phyloP scores from a whole-genome alignment of 92 coral and sea anemone genomes.

The Montipora capitata region DNA sequence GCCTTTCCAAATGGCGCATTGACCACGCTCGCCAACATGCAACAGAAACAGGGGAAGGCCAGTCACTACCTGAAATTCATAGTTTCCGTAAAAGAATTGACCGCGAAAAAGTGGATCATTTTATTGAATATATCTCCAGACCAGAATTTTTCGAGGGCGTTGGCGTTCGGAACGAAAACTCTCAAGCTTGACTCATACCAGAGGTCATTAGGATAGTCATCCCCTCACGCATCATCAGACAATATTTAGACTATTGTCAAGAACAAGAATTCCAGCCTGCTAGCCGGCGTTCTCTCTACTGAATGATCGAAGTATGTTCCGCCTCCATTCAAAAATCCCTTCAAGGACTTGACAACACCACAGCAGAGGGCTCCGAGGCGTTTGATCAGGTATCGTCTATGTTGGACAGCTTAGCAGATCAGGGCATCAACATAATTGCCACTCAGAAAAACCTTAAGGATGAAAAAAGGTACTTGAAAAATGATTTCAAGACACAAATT shows the following conservation, averaged over 20 bases:
- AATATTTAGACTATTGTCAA: conserved; percentile 48
- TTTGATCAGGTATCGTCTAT: too few species aligned
- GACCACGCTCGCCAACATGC: conserved; percentile 75
- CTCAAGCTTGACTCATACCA: conserved; percentile 59
- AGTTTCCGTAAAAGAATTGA: conserved; percentile 31
- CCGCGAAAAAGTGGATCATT: conserved; percentile 51
- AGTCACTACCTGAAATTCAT: conserved; percentile 38
- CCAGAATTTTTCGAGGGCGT: conserved; percentile 38
- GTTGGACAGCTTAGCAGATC: conserved; percentile 9
- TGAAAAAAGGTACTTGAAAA: conserved; percentile 67
- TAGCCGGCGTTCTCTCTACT: conserved; percentile 27
- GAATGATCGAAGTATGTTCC: conserved; percentile 60
- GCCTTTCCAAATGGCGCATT: conserved; percentile 63
- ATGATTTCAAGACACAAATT: conserved; percentile 68
- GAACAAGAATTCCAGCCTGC: conserved; percentile 49
- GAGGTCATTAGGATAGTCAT: conserved; percentile 48
- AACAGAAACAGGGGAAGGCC: conserved; percentile 44
- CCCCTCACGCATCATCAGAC: conserved; percentile 52
- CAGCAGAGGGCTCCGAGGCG: background rate
- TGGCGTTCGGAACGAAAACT: conserved; percentile 51
- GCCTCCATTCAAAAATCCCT: conserved; percentile 65
- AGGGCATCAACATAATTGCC: conserved; percentile 7
- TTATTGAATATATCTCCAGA: conserved; percentile 46
- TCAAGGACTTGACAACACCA: conserved; percentile 37
- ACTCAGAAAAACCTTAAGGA: conserved; percentile 35